Evolutionary conservation across 2,797 vertebrate species (phyloP).

Genomic region (Todus mexicanus): DNA sequence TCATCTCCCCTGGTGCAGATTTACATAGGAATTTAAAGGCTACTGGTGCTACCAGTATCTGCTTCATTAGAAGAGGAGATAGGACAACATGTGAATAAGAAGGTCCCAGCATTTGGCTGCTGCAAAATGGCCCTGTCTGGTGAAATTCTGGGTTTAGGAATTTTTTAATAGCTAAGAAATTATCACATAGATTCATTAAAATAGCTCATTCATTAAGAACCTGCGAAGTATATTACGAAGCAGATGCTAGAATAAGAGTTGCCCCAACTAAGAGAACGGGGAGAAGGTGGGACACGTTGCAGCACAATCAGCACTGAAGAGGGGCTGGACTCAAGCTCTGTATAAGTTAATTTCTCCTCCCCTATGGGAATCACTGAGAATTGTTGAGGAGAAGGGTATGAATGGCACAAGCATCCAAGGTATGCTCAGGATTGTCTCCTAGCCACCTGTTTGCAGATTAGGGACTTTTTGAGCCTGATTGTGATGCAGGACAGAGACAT

Average conservation of each 20-base stretch:
- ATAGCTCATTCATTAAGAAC: neutral
- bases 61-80: neutral
- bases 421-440: neutral
- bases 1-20: neutral
- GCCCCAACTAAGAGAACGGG: neutral
- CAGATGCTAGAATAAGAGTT: neutral
- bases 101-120: neutral
- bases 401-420: fast-evolving
- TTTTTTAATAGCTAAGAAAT: neutral
- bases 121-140: neutral
- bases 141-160: neutral
- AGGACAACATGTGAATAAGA: neutral
- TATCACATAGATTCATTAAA: neutral
- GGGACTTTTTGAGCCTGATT: neutral
- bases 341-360: neutral
- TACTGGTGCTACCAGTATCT: neutral
- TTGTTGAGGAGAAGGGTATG: neutral
- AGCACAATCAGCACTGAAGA: neutral
- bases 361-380: neutral
- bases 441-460: neutral
- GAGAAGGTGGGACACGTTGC: fast-evolving
- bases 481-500: neutral
- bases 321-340: neutral
- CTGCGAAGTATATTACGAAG: neutral
- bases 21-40: neutral